Conservation (phyloP, 2,888 invertebrate species). For the Oxytorus armatus region DNA sequence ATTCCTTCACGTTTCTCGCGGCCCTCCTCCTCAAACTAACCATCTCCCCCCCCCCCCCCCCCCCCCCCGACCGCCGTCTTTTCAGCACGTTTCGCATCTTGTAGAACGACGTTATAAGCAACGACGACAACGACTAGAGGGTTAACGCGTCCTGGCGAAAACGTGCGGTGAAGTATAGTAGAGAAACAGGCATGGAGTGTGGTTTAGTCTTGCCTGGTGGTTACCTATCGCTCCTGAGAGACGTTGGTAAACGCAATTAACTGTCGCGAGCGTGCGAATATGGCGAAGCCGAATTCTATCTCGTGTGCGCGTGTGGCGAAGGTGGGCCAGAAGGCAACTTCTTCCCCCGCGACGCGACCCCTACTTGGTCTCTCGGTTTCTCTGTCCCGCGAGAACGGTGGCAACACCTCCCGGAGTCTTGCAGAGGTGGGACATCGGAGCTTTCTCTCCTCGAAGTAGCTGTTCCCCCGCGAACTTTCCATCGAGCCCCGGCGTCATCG, state of each 20-base stretch:
- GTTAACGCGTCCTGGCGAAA: constrained; percentile 49
- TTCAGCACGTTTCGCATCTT: constrained; percentile 56
- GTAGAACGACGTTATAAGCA: constrained; percentile 64
- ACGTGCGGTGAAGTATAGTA: constrained; percentile 50
- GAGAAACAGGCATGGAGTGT: constrained; percentile 21
- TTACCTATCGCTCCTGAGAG: constrained; percentile 66
- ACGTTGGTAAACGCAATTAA: constrained; percentile 71
- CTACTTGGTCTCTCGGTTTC: constrained; percentile 29
- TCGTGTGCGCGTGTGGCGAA: constrained; percentile 45
- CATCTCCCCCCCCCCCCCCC: too few relatives aligned
- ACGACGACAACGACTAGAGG: constrained; percentile 55
- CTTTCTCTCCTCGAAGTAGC: constrained; percentile 51
- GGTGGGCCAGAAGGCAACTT: constrained; percentile 45
- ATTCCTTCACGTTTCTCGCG: constrained; percentile 48
- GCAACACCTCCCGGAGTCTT: constrained; percentile 40
- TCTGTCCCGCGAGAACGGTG: constrained; percentile 35
- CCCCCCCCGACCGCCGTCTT: constrained; percentile 26
- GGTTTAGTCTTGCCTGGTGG: constrained; percentile 60
- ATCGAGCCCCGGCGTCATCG: constrained; percentile 49
- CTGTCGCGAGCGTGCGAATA: constrained; percentile 68
- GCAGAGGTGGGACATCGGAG: constrained; percentile 34
- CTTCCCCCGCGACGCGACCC: constrained; percentile 13
- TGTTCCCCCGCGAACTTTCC: constrained; percentile 59
- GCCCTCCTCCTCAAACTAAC: constrained; percentile 20
- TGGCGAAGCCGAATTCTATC: constrained; percentile 61